Evolutionary conservation across 2,888 invertebrate genomes (phyloP).

Genomic region (Cataglyphis cursor): DNA sequence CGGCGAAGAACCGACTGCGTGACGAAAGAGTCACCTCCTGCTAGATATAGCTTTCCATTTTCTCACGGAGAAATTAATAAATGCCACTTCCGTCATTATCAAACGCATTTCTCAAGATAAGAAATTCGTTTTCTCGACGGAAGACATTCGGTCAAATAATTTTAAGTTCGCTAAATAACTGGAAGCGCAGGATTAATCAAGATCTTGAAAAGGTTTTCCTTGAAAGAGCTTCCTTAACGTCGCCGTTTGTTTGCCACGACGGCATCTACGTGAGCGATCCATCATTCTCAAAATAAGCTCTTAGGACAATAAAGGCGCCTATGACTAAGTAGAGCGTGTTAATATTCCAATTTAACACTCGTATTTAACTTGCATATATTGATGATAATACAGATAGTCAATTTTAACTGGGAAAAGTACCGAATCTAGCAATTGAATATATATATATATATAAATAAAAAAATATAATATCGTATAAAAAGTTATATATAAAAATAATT

Average conservation of each 20-base stretch:
- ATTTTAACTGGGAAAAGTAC: constrained; percentile 1
- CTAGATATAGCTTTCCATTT: constrained; percentile 4
- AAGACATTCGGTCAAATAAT: constrained; percentile 5
- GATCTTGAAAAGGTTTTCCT: constrained; percentile 24
- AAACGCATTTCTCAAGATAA: constrained; percentile 9
- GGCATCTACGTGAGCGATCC: constrained; percentile 25
- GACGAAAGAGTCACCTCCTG: neutral
- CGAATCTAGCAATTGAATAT: neutral
- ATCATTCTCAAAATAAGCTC: constrained; percentile 43
- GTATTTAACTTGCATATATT: constrained; percentile 27
- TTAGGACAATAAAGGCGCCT: constrained; percentile 26
- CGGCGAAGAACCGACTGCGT: constrained; percentile 12
- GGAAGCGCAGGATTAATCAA: constrained; percentile 20
- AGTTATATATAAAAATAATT: neutral
- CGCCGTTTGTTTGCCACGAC: constrained; percentile 27
- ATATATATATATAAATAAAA: neutral
- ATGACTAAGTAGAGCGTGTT: constrained; percentile 31
- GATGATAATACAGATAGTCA: constrained; percentile 6
- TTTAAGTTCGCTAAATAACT: constrained; percentile 21
- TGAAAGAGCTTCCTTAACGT: neutral
- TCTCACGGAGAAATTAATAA: constrained; percentile 8
- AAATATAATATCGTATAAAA: neutral
- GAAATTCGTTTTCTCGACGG: neutral
- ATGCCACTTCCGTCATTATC: neutral
- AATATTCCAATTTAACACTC: constrained; percentile 27